Conservation (phyloP, 2,113 vertebrate genomes). For the Ornithorhynchus anatinus region DNA sequence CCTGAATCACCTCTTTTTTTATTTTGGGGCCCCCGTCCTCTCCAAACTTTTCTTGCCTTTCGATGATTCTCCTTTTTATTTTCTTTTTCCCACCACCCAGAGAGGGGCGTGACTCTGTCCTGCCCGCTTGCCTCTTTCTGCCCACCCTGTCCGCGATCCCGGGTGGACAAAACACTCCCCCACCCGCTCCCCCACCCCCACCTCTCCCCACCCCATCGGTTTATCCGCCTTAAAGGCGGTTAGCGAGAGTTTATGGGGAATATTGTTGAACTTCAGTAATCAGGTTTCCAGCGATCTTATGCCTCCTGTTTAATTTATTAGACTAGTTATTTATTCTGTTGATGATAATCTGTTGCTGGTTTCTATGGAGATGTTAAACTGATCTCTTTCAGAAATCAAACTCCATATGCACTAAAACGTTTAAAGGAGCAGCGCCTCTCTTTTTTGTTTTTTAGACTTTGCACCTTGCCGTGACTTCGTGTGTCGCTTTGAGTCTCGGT, state of each 20-base stretch:
- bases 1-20: no score
- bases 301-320: constrained; percentile 90
- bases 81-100: no score
- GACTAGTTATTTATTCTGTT: constrained; percentile 90
- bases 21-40: not conserved
- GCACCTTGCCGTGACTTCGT: constrained; percentile 59
- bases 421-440: constrained; percentile 77
- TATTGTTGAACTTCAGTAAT: constrained; percentile 82
- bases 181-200: not conserved
- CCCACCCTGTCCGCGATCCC: constrained; percentile 4
- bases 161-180: not conserved
- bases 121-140: not conserved
- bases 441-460: constrained; percentile 69
- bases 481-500: constrained; percentile 52
- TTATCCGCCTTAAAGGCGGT: constrained; percentile 55
- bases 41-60: constrained; percentile 26
- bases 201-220: constrained; percentile 30
- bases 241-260: constrained; percentile 73
- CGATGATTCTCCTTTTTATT: not conserved
- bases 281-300: constrained; percentile 85
- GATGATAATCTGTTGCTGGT: constrained; percentile 90
- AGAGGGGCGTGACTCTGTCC: not conserved
- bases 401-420: constrained; percentile 81
- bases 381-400: constrained; percentile 90
- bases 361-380: constrained; percentile 91